Evolutionary conservation across 2,113 vertebrate species (phyloP).

Genomic region (Cranoglanis bouderius): DNA sequence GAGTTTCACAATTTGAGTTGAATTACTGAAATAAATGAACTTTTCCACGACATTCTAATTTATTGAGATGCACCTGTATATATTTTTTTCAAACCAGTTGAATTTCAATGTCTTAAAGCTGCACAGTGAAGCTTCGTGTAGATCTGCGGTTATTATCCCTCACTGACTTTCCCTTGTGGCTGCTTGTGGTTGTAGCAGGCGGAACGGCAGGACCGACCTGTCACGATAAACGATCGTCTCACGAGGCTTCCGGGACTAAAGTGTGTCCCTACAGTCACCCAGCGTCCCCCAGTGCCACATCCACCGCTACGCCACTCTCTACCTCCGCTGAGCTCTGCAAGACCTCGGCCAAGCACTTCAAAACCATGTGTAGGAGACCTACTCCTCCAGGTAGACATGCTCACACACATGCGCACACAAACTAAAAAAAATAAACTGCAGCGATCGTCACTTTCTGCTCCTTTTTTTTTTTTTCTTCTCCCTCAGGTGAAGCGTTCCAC

Average conservation of each 20-base stretch:
- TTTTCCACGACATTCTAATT: no score
- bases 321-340: constrained; percentile 91
- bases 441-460: neutral
- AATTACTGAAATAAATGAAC: no score
- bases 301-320: constrained; percentile 80
- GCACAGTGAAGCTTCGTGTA: neutral
- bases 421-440: neutral
- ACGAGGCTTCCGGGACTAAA: constrained; percentile 77
- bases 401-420: neutral
- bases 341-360: constrained; percentile 91
- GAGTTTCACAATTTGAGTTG: no score
- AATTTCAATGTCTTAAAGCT: neutral
- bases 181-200: constrained; percentile 54
- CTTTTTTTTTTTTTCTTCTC: constrained; percentile 50
- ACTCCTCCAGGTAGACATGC: constrained; percentile 79
- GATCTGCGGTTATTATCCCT: neutral
- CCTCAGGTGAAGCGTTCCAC: constrained; percentile 85
- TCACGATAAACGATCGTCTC: constrained; percentile 74
- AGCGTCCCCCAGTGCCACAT: constrained; percentile 72
- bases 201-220: constrained; percentile 67
- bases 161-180: neutral
- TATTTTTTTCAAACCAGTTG: neutral
- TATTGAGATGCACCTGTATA: no score
- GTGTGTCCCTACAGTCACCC: constrained; percentile 87
- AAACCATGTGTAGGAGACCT: constrained; percentile 89